A percentile compares a stretch with the other conserved stretches of the same genome.
Evolutionary conservation across 2,797 vertebrate genomes (phyloP).

Genomic region (Alauda arvensis): DNA sequence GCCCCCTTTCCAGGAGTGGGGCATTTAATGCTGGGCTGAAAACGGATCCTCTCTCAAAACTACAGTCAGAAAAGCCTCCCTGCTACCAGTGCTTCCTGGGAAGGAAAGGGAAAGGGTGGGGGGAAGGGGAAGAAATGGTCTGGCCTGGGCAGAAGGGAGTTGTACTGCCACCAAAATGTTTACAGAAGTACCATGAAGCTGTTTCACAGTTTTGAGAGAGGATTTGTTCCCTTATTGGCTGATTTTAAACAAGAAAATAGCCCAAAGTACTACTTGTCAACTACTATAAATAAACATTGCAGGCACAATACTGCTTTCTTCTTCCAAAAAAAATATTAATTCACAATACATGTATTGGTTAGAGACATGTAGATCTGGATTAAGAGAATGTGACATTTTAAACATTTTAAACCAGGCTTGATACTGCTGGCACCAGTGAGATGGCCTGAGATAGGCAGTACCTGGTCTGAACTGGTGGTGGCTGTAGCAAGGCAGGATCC

Average conservation of each 20-base stretch:
- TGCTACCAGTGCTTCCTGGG: not conserved
- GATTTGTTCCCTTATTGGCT: not conserved
- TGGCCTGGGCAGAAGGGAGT: not conserved
- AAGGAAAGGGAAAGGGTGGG: not conserved
- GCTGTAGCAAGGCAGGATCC: not conserved
- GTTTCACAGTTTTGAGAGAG: slow-evolving; percentile 16
- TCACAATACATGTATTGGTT: not conserved
- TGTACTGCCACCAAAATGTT: not conserved
- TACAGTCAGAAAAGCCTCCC: not conserved
- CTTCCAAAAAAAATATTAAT: not conserved
- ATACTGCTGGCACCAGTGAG: not conserved
- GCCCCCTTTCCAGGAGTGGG: not conserved
- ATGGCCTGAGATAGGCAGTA: accelerated
- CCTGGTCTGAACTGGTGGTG: not conserved
- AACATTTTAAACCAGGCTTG: not conserved
- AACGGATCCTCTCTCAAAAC: not conserved
- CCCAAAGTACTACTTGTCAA: not conserved
- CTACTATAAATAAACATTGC: slow-evolving; percentile 15
- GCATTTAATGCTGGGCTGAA: not conserved
- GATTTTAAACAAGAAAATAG: not conserved
- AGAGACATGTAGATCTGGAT: not conserved
- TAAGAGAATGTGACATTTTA: not conserved
- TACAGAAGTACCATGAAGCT: not conserved
- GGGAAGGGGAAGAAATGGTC: too few species aligned
- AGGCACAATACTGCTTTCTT: not conserved